Evolutionary conservation across 1,140 invertebrate species (phyloP).

Genomic region (Aphaenogaster rudis): DNA sequence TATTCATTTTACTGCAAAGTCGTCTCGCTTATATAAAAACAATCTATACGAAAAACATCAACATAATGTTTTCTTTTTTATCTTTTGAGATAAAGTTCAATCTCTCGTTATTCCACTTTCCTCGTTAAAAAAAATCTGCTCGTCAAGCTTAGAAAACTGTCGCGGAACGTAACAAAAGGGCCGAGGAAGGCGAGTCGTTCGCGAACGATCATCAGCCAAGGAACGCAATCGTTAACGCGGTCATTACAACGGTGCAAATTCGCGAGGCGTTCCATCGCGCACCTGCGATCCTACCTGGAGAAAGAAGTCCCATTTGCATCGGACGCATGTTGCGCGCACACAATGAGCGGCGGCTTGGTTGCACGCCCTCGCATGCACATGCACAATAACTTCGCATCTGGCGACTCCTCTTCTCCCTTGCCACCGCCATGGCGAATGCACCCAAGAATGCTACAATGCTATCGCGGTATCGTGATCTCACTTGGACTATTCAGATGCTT

Average conservation of each 20-base stretch:
- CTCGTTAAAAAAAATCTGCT: background rate
- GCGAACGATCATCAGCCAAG: constrained; percentile 24
- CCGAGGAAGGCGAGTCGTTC: background rate
- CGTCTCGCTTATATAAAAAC: background rate
- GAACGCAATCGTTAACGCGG: constrained; percentile 20
- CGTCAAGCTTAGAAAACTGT: background rate
- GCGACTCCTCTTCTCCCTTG: constrained; percentile 39
- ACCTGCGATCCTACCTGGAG: constrained; percentile 50
- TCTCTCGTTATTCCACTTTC: background rate
- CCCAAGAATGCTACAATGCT: constrained; percentile 33
- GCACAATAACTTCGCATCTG: constrained; percentile 59
- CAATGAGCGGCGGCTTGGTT: constrained; percentile 62
- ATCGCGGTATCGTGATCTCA: constrained; percentile 30
- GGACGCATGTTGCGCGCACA: constrained; percentile 42
- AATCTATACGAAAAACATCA: background rate
- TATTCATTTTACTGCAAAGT: background rate
- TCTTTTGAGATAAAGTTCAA: background rate
- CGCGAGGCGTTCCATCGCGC: constrained; percentile 58
- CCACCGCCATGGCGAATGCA: constrained; percentile 36
- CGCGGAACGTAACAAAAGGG: constrained; percentile 1
- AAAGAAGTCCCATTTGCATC: constrained; percentile 57
- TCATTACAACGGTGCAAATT: constrained; percentile 31
- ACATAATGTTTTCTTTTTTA: background rate
- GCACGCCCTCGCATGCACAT: constrained; percentile 64
- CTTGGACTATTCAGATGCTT: background rate